Base-by-base conservation (phyloP, 2,888 invertebrate species). In the Malthinus flaveolus region DNA sequence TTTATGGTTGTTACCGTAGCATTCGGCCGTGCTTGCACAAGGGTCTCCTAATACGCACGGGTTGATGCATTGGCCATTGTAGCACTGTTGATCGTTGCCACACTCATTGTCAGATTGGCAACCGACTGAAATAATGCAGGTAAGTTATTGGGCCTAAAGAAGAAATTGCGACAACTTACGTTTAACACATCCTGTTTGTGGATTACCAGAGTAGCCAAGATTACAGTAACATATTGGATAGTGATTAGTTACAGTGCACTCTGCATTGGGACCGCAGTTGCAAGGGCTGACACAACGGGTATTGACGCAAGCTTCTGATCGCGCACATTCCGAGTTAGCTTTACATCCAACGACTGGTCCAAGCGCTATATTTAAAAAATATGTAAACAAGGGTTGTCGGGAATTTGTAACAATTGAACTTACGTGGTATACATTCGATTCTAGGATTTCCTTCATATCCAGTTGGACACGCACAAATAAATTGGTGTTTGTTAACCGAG, bases 81-180 rank as follows among this genome's bases (percentile, higher is more conserved):
- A 87, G 73, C 95, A 95, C 62, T 89, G 89, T 69, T 91, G 88
- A 57, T 87, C 87, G 64, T 87, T 84, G n/a, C 85, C 79, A 73
- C 95, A 95, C 75, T 94, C 93, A 37, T 84, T 85, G 74, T 95
- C 92, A 13, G 88, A 86, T 73, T 89, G 85, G 75, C 95, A 95
- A 49, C 90, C 91, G 71, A 91, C 89, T 90, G 76, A 49, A 82
- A 83, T 59, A 62, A 54, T 23, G 5, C 23, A n/a, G n/a, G 46
- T 42, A 10, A 11, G 32, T 39, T 15, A 48, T 23, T 23, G 5
- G 23, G 23, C 5, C 5, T 5, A 23, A 5, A 23, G 5, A 23
- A 23, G 2, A 23, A 23, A 3, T 23, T 23, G 2, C 5, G 23
- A 5, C 23, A 23, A 23, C 77, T 78, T 81, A 87, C 87, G 83